phyloP scores from a whole-genome alignment of 2,113 vertebrate species.

The Apteryx mantelli region DNA sequence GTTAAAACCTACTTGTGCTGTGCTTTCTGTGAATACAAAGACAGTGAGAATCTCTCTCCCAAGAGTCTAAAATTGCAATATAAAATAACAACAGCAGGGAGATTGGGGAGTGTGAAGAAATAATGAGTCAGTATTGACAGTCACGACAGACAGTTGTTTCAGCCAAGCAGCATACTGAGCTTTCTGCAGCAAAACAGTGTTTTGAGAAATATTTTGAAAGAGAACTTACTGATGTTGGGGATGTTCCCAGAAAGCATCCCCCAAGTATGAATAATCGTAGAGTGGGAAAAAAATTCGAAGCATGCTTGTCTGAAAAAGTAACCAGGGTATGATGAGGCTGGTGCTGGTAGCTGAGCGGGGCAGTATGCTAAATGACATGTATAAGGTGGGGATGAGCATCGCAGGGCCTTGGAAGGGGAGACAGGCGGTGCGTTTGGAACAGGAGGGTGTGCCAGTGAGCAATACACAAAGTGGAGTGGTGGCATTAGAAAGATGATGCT shows the following conservation, averaged over 20 bases:
- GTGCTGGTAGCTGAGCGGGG: not conserved
- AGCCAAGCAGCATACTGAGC: not conserved
- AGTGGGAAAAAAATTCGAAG: not conserved
- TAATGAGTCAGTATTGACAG: not conserved
- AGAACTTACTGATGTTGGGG: not conserved
- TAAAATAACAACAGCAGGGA: not conserved
- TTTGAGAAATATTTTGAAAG: not conserved
- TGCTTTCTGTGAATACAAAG: not conserved
- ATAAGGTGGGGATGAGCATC: not conserved
- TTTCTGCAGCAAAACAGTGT: not conserved
- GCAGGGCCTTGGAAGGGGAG: not conserved
- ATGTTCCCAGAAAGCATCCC: not conserved
- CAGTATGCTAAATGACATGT: not conserved
- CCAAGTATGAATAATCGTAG: not conserved
- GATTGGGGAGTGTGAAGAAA: not conserved
- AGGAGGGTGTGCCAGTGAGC: not conserved
- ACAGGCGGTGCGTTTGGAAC: not conserved
- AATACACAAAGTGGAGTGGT: not conserved
- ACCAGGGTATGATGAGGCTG: not conserved
- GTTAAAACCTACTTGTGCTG: not conserved
- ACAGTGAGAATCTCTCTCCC: not conserved
- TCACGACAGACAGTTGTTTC: not conserved
- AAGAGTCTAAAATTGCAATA: not conserved
- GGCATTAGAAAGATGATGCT: not conserved
- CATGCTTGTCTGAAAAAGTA: not conserved